Percentiles rank a stretch among this genome's conserved stretches.
Conservation (phyloP, 2,113 vertebrate genomes). For the Tilapia sparmanii region DNA sequence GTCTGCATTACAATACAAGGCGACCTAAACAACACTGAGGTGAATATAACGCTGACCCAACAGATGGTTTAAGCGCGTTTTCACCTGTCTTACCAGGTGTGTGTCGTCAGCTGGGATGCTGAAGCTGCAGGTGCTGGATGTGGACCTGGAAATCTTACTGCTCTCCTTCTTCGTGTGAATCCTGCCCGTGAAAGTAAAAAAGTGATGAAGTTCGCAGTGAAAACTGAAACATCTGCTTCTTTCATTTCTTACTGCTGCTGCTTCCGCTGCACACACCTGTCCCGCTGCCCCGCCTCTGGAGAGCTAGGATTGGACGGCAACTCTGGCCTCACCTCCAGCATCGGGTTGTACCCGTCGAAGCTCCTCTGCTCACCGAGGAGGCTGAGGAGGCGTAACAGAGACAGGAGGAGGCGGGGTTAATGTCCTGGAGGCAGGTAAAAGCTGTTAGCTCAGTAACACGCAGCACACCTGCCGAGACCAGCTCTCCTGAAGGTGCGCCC, state of each 20-base stretch:
- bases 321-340: slow-evolving; percentile 84
- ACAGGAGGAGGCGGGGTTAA: background rate
- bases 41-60: background rate
- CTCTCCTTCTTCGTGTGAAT: slow-evolving; percentile 81
- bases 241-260: background rate
- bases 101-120: slow-evolving; percentile 81
- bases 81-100: slow-evolving; percentile 71
- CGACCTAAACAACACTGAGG: background rate
- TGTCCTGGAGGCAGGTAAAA: background rate
- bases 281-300: slow-evolving; percentile 86
- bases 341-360: slow-evolving; percentile 78
- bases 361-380: slow-evolving; percentile 79
- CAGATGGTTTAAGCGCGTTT: background rate
- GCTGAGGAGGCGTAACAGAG: slow-evolving; percentile 35
- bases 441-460: background rate
- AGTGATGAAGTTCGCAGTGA: background rate
- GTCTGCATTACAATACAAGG: background rate
- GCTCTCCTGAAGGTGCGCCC: background rate
- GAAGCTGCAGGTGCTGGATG: slow-evolving; percentile 90
- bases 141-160: slow-evolving; percentile 80
- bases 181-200: slow-evolving; percentile 48
- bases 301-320: slow-evolving; percentile 90
- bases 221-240: background rate
- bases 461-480: background rate
- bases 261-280: slow-evolving; percentile 54